Base-by-base conservation (phyloP, 2,113 vertebrate genomes). In the Pluvianellus socialis region DNA sequence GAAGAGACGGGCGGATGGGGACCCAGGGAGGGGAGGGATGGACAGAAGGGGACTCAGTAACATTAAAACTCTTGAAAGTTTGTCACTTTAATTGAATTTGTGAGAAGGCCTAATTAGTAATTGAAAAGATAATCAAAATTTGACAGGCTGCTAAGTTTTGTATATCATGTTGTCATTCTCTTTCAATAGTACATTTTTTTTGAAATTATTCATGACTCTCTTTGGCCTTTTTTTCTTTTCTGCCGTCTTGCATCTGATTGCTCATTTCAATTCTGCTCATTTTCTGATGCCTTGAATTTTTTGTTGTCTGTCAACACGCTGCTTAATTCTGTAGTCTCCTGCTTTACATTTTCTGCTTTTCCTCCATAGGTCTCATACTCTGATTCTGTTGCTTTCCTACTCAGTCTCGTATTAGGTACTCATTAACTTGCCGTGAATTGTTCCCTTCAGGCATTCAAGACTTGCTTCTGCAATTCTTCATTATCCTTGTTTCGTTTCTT, bases 41-140 rank as follows among this genome's bases (percentile, higher is more conserved):
- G 38, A 38, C 38, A 28, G 33, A 10, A 5, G 10, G 0, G 4
- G 10, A 66, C 2, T 20, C 30, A 53, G 61, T 61, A 61, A n/a
- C n/a, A 45, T 62, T 72, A 38, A 70, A 67, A 55, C 8, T 61
- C 23, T n/a, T 75, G 47, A 61, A 92, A 81, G 18, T 83, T 67
- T 89, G 28, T 86, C 12, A 81, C 38, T 89, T 30, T 88, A 30
- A 27, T 33, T 63, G 61, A 91, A 40, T 87, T 47, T 79, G 17
- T 59, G 62, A 89, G 52, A 92, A 92, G n/a, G 18, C 14, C 63
- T 93, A 92, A 94, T 81, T 84, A 89, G 83, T 56, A 89, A 87
- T 35, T 86, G 86, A 91, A 94, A 94, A 77, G 59, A 30, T 65
- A 86, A 92, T 91, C 84, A 81, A 74, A 91, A 75, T 49, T 59